Evolutionary conservation across 1,140 invertebrate genomes (phyloP), one percentile per base, ranked within the genome.

Genomic region (Apis cerana): DNA sequence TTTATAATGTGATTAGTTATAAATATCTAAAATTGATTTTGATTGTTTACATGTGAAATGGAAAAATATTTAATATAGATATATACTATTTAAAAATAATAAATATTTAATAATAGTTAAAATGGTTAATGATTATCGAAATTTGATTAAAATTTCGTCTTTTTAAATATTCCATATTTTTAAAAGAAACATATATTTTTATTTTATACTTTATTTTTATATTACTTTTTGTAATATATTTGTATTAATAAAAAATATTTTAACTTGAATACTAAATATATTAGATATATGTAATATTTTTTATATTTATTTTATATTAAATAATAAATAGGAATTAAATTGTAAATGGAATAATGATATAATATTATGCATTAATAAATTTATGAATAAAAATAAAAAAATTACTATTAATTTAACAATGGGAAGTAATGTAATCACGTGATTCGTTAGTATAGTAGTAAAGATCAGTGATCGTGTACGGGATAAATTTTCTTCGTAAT

Each of bases 401-500:
- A 17, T 27, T n/a, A 52, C 1, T 58, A n/a, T 75, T 9, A 75
- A 48, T 48, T 27, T 74, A 74, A 72, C 13, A 59, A 82, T 50
- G 7, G 9, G 15, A 33, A n/a, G 59, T 59, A n/a, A 48, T n/a
- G 4, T 7, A 50, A 52, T 82, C 80, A 76, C 74, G 80, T 82
- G 80, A 82, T 61, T 67, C 15, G 43, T 8, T 43, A 52, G 54
- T 81, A 56, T 48, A 76, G 62, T 81, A 54, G 43, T 52, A 68
- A 76, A 68, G 64, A 82, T 75, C 75, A 69, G 62, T 69, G 54
- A 76, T 27, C 56, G 68, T 48, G 13, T 15, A 19, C 23, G 21
- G 15, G 48, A 74, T n/a, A 75, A 76, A 19, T 82, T 76, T 50
- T 58, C 43, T 61, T 69, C 21, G 19, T 27, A 54, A 5, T 68